Conservation (phyloP, 2,888 invertebrate genomes). For the Bellardia pandia region DNA sequence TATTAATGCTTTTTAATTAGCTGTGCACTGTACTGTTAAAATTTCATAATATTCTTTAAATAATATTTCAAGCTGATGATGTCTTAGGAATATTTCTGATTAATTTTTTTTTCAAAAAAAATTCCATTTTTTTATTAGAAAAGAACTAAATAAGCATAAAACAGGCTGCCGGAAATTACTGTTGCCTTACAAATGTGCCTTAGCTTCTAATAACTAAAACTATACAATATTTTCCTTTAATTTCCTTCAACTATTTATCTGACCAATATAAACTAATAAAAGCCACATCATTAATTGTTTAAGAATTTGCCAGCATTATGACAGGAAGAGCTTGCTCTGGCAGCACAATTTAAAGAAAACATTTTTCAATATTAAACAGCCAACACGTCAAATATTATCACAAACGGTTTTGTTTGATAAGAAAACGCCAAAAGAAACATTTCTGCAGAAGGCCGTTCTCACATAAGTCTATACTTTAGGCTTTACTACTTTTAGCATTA, state of each 20-base stretch:
- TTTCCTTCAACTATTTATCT: slow-evolving; percentile 12
- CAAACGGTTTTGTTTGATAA: slow-evolving; percentile 79
- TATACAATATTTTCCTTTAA: background rate
- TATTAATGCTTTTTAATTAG: too few species aligned
- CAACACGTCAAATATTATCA: slow-evolving; percentile 77
- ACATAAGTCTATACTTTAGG: background rate
- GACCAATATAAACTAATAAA: slow-evolving; percentile 15
- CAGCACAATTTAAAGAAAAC: slow-evolving; percentile 29
- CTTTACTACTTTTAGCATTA: slow-evolving; percentile 28
- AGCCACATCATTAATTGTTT: slow-evolving; percentile 64
- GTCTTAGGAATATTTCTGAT: background rate
- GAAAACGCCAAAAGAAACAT: slow-evolving; percentile 74
- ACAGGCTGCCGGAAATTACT: slow-evolving; percentile 80
- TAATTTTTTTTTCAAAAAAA: background rate
- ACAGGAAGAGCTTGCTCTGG: slow-evolving; percentile 62
- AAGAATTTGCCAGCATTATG: slow-evolving; percentile 48
- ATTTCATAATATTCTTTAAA: too few species aligned
- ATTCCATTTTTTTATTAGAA: too few species aligned
- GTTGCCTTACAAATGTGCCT: slow-evolving; percentile 68
- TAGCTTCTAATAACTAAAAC: background rate
- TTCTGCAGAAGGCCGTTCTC: slow-evolving; percentile 4
- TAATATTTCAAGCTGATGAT: background rate
- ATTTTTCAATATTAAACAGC: slow-evolving; percentile 68
- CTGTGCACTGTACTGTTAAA: too few species aligned
- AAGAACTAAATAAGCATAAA: slow-evolving; percentile 51